Percentiles rank a stretch among this genome's conserved stretches.
Evolutionary conservation across 2,113 vertebrate species (phyloP).

Genomic region (Proterorhinus semilunaris): DNA sequence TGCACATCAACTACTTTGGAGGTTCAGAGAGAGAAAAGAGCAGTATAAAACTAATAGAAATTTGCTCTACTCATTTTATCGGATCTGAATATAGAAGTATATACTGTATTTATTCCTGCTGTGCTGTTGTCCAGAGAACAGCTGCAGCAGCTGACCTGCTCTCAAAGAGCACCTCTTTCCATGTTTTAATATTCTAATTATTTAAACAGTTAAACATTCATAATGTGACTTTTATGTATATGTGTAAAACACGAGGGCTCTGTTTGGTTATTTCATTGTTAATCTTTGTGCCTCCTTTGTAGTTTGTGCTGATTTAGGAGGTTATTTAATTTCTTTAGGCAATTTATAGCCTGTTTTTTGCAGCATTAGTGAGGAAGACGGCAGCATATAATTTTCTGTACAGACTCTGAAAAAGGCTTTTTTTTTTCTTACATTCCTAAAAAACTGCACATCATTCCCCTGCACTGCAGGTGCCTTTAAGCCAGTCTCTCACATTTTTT

Average conservation of each 20-base stretch:
- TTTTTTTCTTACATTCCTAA: slow-evolving; percentile 51
- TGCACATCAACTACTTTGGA: slow-evolving; percentile 50
- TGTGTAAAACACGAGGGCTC: slow-evolving; percentile 76
- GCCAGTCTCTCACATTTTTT: slow-evolving; percentile 27
- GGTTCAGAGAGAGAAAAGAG: slow-evolving; percentile 22
- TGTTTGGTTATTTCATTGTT: slow-evolving; percentile 50
- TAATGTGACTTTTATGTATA: slow-evolving; percentile 65
- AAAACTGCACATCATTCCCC: slow-evolving; percentile 45
- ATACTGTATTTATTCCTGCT: slow-evolving; percentile 79
- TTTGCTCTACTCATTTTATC: slow-evolving; percentile 56
- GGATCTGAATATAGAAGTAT: slow-evolving; percentile 71
- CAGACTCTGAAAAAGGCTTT: slow-evolving; percentile 2
- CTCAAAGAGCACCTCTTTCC: slow-evolving; percentile 80
- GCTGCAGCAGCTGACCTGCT: slow-evolving; percentile 71
- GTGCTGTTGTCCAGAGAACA: slow-evolving; percentile 66
- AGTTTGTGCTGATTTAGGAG: slow-evolving; percentile 24
- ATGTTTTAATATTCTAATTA: slow-evolving; percentile 72
- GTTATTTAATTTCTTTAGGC: slow-evolving; percentile 17
- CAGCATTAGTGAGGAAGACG: slow-evolving; percentile 30
- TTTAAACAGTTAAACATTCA: slow-evolving; percentile 79
- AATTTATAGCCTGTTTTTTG: slow-evolving; percentile 45
- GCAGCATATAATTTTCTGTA: slow-evolving; percentile 22
- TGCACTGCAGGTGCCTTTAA: slow-evolving; percentile 25
- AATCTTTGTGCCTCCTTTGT: slow-evolving; percentile 38
- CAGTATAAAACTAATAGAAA: slow-evolving; percentile 37